These are phyloP conservation scores for Nansenia antarctica DNA, from an alignment of 2,113 vertebrate genomes.

Conservation along the genomic window DNA sequence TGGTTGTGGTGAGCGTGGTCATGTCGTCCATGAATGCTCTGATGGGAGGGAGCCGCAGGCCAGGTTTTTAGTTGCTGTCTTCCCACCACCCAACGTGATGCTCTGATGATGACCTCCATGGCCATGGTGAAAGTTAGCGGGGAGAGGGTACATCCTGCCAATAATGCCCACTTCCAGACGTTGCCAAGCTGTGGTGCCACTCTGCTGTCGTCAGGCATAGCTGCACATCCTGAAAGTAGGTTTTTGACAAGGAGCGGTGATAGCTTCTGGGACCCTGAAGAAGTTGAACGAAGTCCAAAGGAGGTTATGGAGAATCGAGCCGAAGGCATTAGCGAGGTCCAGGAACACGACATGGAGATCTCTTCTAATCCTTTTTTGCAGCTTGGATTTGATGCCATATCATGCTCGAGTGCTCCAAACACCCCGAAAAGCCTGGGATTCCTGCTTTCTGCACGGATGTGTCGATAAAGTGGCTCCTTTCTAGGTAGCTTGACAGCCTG, in stretches of 20 bases:
- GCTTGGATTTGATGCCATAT: slow-evolving; percentile 2
- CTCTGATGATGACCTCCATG: too few species aligned
- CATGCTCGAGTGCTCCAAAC: too few species aligned
- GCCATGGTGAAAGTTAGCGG: not conserved
- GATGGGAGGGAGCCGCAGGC: slow-evolving; percentile 1
- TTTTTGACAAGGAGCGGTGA: too few species aligned
- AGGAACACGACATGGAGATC: slow-evolving; percentile 9
- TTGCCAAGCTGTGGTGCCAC: too few species aligned
- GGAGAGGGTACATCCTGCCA: slow-evolving; percentile 15
- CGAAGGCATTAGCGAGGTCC: slow-evolving; percentile 5
- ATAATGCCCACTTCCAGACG: slow-evolving; percentile 8
- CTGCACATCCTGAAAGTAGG: too few species aligned
- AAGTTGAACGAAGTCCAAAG: slow-evolving; percentile 5
- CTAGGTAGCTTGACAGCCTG: too few species aligned
- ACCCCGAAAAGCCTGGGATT: too few species aligned
- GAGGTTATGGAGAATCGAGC: not conserved
- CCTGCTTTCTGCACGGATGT: too few species aligned
- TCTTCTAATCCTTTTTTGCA: too few species aligned
- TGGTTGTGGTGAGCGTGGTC: not conserved
- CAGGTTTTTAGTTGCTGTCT: not conserved
- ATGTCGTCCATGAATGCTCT: slow-evolving; percentile 15
- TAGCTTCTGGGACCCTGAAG: not conserved
- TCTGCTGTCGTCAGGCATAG: too few species aligned
- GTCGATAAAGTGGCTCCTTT: too few species aligned
- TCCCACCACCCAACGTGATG: slow-evolving; percentile 14